Evolutionary conservation across 2,113 vertebrate genomes (phyloP).

Genomic region (Chloroceryle aenea): DNA sequence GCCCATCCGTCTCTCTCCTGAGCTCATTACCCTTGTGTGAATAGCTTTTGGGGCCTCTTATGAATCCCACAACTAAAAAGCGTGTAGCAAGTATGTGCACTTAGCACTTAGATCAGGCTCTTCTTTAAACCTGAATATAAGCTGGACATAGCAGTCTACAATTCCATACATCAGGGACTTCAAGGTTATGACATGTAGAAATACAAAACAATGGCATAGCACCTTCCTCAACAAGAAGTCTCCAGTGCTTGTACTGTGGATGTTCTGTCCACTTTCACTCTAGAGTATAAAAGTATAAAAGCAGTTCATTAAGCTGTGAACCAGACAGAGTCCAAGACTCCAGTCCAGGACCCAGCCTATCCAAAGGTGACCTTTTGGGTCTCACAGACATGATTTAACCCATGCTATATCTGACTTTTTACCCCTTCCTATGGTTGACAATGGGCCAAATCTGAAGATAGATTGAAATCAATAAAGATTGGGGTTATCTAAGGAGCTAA

Average conservation of each 20-base stretch:
- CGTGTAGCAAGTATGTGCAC: not conserved
- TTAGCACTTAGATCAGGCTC: not conserved
- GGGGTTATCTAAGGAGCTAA: not conserved
- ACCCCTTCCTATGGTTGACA: not conserved
- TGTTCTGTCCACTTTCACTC: not conserved
- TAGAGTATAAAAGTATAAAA: not conserved
- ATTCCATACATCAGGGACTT: not conserved
- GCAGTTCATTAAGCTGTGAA: not conserved
- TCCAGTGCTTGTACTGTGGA: not conserved
- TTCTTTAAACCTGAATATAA: not conserved
- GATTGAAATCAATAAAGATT: not conserved
- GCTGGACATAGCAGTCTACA: not conserved
- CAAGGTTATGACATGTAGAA: not conserved
- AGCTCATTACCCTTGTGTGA: not conserved
- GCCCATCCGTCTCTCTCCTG: not conserved
- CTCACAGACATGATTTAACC: not conserved
- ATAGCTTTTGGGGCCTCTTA: not conserved
- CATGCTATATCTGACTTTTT: not conserved
- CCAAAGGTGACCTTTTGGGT: not conserved
- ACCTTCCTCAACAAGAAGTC: not conserved
- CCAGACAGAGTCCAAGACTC: not conserved
- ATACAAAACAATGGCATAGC: not conserved
- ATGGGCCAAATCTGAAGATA: not conserved
- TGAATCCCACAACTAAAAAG: not conserved
- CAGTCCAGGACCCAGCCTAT: not conserved